Conservation (phyloP, 2,888 invertebrate species). For the Meghimatium bilineatum region DNA sequence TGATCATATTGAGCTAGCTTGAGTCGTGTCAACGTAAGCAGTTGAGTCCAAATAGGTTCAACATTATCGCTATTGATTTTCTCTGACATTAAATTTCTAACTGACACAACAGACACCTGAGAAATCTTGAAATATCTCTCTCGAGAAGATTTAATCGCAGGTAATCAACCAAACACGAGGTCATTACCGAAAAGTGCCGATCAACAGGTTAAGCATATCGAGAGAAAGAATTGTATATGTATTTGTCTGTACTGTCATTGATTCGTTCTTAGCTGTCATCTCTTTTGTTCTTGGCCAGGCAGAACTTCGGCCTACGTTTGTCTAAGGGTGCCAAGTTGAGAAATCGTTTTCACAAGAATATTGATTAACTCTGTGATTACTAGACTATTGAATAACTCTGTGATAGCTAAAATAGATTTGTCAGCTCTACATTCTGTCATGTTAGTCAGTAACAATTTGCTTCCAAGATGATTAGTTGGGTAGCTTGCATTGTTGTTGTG, state of each 20-base stretch:
- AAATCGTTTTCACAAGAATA: neutral
- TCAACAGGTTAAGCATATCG: neutral
- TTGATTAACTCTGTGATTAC: constrained; percentile 8
- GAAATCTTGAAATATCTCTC: neutral
- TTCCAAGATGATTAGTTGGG: neutral
- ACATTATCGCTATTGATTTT: neutral
- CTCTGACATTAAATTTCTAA: neutral
- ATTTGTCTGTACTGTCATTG: neutral
- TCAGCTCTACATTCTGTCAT: neutral
- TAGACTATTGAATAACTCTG: neutral
- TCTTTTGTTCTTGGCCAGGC: neutral
- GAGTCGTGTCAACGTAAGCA: neutral
- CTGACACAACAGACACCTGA: neutral
- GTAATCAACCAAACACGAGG: neutral
- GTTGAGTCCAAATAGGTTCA: neutral
- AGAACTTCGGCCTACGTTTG: neutral
- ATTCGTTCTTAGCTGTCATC: neutral
- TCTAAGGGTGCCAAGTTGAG: neutral
- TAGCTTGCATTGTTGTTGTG: neutral
- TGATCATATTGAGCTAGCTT: neutral
- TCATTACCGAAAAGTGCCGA: constrained; percentile 5
- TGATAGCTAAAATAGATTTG: neutral
- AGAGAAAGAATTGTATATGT: neutral
- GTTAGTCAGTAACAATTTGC: neutral
- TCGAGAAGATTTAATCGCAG: neutral